Base-by-base conservation (phyloP, 2,797 vertebrate species). In the Chloroceryle amazona region DNA sequence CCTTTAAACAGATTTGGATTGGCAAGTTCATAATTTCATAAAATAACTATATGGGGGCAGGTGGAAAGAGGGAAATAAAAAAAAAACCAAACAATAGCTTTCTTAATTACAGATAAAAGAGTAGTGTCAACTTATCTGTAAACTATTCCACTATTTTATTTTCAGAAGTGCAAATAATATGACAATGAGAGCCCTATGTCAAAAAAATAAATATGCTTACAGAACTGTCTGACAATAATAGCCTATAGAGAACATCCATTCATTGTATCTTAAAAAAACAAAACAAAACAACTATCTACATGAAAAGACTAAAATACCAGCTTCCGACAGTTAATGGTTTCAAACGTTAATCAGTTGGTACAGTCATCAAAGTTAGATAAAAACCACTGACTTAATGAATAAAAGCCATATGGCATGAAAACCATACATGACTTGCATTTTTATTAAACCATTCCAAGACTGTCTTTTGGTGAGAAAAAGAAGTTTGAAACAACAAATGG, bases 391-490 rank as follows among this genome's bases (percentile, higher is more conserved):
- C 13, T 72, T 79, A 81, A 84, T 22, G 4, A 84, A 83, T 71
- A 66, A 85, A 80, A 81, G 52, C 9, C 47, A 29, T 37, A 33
- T 22, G 20, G 19, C 33, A 31, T 28, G n/a, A 62, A 90, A 80
- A 47, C 15, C 37, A 51, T 21, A 55, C 4, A 26, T 8, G 17
- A 78, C 5, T 14, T 2, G 1, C 0, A 1, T 37, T 81, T 65
- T 78, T 68, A 46, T 35, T 1, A 44, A 79, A 70, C 13, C 21
- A 62, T 72, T 73, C 35, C 42, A 76, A 41, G 26, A 44, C 3
- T 67, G 10, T 78, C 25, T 67, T 72, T 62, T 46, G 42, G 16
- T 28, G 22, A 75, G 76, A 26, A 81, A 84, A n/a, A 2, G 22
- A 29, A 42, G 7, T 25, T 22, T 79, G 35, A 80, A 76, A 37